Base-by-base conservation (phyloP, 2,888 invertebrate genomes). In the Leucophenga maculata region DNA sequence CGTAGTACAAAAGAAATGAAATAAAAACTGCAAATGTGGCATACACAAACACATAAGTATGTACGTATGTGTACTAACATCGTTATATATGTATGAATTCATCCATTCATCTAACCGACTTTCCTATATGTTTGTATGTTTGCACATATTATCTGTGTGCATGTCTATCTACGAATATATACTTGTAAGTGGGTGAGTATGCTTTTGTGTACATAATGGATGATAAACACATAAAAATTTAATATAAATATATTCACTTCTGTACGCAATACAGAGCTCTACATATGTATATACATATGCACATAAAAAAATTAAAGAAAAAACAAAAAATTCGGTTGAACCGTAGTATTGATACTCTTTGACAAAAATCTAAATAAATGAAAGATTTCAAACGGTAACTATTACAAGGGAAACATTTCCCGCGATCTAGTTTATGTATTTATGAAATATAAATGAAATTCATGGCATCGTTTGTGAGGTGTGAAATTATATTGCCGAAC, bases 21-120 rank as follows among this genome's bases (percentile, higher is more conserved):
- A 83, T 79, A 83, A 79, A 79, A 79, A 80, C 78, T 79, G 78
- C 59, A 77, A 79, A 73, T 78, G 80, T 72, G 77, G 75, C 78
- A 69, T 9, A 64, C 65, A 73, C 22, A 48, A 26, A 26, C 4
- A 26, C 26, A 62, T 31, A 20, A 59, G n/a, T 39, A 62, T 18
- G 18, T 32, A 52, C 65, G 31, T 67, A 26, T 54, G 48, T 65
- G 74, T 68, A 65, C 14, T 39, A 39, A 6, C 22, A 60, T 69
- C 57, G 66, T 64, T 72, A 50, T 69, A 70, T 74, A 62, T 71
- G 57, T 26, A 26, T 26, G 26, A 26, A 4, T 26, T 26, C 26
- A 26, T 4, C 4, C 26, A 26, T 26, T 26, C 26, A 26, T 26
- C 26, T 26, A 26, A 26, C 26, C 3, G 26, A 26, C 26, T 2